These are phyloP conservation scores for Ochotona curzoniae DNA, from an alignment of 2,113 vertebrate genomes.

Conservation along the genomic window DNA sequence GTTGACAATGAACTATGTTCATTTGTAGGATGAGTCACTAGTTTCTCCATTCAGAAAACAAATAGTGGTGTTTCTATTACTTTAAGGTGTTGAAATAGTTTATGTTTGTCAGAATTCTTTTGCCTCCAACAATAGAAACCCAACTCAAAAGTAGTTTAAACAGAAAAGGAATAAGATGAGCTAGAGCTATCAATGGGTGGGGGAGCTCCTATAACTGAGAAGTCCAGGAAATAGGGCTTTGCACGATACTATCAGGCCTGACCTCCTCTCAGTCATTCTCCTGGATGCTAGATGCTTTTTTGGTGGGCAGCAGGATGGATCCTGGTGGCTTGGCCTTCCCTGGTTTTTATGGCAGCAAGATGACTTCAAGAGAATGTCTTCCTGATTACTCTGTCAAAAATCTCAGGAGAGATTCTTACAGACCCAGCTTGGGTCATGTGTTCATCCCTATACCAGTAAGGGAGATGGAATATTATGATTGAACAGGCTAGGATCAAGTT, in stretches of 20 bases:
- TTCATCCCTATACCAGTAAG: background rate
- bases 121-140: background rate
- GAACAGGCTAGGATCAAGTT: background rate
- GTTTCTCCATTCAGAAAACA: background rate
- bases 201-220: background rate
- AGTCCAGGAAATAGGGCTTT: background rate
- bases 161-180: background rate
- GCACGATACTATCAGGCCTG: background rate
- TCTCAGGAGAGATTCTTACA: background rate
- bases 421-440: background rate
- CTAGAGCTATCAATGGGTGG: too few relatives aligned
- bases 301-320: background rate
- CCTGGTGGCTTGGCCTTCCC: background rate
- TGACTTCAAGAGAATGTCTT: background rate
- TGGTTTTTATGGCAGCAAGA: background rate
- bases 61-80: background rate
- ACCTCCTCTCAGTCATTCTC: background rate
- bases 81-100: background rate
- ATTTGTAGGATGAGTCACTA: background rate
- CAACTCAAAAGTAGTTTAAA: background rate
- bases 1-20: background rate
- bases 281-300: background rate
- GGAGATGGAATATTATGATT: constrained; percentile 8
- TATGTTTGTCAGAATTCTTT: background rate
- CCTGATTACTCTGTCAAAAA: background rate